Evolutionary conservation across 2,113 vertebrate species (phyloP).

Genomic region (Cairina moschata): DNA sequence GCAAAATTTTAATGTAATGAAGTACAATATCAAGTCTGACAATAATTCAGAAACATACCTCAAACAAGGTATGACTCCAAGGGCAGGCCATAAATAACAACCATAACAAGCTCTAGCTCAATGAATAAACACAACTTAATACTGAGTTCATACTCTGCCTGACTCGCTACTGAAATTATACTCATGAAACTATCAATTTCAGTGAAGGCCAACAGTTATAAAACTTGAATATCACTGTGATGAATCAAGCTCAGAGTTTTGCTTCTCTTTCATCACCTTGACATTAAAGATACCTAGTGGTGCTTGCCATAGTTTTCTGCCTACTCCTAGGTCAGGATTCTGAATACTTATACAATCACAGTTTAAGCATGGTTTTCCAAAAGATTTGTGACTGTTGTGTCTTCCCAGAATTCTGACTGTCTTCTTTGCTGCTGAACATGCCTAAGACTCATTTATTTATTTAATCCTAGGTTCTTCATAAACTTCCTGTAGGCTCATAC

Average conservation of each 20-base stretch:
- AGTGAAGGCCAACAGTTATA: neutral
- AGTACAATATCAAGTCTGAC: neutral
- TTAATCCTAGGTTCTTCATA: fast-evolving
- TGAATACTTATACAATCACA: neutral
- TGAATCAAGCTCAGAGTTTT: neutral
- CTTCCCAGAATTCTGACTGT: neutral
- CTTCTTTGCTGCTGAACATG: neutral
- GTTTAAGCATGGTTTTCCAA: neutral
- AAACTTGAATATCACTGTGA: neutral
- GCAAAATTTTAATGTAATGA: conserved; percentile 3
- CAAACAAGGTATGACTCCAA: neutral
- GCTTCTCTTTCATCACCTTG: conserved; percentile 5
- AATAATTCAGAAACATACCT: neutral
- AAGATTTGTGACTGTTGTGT: neutral
- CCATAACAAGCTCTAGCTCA: neutral
- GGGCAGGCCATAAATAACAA: neutral
- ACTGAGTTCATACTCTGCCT: neutral
- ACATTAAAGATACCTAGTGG: neutral
- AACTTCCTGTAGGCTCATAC: neutral
- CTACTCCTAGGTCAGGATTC: neutral
- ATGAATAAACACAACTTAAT: neutral
- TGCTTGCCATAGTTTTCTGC: neutral
- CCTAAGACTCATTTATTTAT: neutral
- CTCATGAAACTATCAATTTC: neutral
- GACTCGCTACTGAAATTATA: neutral